Conservation (phyloP, 2,113 vertebrate species). For the Synchiropus splendidus region DNA sequence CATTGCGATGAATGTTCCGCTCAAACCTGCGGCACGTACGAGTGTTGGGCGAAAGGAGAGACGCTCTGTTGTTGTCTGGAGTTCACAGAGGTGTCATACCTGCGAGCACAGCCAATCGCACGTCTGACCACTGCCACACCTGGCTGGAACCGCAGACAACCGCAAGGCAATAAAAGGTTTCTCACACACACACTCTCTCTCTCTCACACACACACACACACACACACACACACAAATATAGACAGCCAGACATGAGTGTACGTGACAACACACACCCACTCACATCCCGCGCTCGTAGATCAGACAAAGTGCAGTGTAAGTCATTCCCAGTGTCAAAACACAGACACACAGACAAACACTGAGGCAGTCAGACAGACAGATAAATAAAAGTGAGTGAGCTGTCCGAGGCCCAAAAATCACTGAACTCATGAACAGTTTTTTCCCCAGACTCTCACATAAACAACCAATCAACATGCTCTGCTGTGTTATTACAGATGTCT, state of each 20-base stretch:
- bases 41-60: too few relatives aligned
- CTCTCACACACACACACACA: slow-evolving; percentile 9
- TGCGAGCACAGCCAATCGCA: slow-evolving; percentile 26
- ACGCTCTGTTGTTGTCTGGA: too few relatives aligned
- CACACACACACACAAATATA: slow-evolving; percentile 10
- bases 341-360: slow-evolving; percentile 26
- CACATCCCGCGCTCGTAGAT: slow-evolving; percentile 13
- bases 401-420: neutral
- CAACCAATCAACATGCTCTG: slow-evolving; percentile 20
- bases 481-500: slow-evolving; percentile 19
- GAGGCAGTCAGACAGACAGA: slow-evolving; percentile 3
- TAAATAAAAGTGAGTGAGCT: neutral
- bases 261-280: slow-evolving; percentile 16
- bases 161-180: slow-evolving; percentile 22
- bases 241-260: slow-evolving; percentile 3
- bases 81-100: slow-evolving; percentile 37
- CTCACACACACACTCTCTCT: slow-evolving; percentile 10
- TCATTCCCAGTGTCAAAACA: slow-evolving; percentile 29
- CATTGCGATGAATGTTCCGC: too few relatives aligned
- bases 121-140: slow-evolving; percentile 41
- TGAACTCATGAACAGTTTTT: slow-evolving; percentile 15
- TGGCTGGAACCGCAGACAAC: slow-evolving; percentile 47
- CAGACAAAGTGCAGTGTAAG: slow-evolving; percentile 20
- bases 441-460: slow-evolving; percentile 21
- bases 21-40: too few relatives aligned